phyloP scores from a whole-genome alignment of 37 sponge, comb jelly and placozoan species.

The Sycon ciliatum region DNA sequence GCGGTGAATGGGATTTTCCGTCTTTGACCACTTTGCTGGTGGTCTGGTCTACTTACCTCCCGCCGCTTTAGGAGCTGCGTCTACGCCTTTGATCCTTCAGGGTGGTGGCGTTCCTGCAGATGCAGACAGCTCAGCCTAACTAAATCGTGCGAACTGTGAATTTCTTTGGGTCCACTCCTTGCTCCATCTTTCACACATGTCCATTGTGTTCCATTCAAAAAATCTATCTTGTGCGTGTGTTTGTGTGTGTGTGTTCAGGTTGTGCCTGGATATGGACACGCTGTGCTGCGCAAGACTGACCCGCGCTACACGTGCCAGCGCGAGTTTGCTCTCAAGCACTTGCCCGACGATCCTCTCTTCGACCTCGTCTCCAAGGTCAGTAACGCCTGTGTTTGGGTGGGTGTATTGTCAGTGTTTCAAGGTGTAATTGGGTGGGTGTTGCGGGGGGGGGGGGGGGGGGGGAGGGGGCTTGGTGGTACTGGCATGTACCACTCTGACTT shows the following conservation, averaged over 20 bases:
- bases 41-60: no score
- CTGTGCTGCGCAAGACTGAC: conserved; percentile 92
- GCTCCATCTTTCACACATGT: no score
- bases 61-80: no score
- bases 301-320: conserved; percentile 93
- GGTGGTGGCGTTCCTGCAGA: no score
- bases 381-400: conserved; percentile 18
- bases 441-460: not conserved
- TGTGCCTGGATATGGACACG: conserved; percentile 96
- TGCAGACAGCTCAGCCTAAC: no score
- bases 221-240: not conserved
- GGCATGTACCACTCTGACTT: no score
- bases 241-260: conserved; percentile 42
- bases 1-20: no score
- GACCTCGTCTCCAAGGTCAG: conserved; percentile 66
- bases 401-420: not conserved
- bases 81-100: no score
- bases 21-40: no score
- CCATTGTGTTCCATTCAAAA: no score
- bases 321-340: conserved; percentile 90
- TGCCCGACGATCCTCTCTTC: conserved; percentile 90
- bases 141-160: no score
- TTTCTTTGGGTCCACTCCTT: no score
- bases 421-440: not conserved
- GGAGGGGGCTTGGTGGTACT: not conserved